Base-by-base conservation (phyloP, 2,113 vertebrate species). In the Pteropus alecto region DNA sequence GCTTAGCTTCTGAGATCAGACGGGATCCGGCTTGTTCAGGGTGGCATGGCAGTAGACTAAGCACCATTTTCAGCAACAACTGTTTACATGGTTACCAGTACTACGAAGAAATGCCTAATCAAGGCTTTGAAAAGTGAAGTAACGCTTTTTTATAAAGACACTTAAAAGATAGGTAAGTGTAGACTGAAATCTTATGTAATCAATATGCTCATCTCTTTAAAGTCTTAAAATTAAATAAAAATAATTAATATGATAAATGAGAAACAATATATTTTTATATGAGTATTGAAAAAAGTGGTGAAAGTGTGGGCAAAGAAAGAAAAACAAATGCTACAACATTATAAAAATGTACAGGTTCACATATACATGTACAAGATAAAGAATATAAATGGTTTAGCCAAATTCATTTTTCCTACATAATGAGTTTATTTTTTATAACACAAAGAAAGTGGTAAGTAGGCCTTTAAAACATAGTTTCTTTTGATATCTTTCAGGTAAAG, bases 41-140 rank as follows among this genome's bases (percentile, higher is more conserved):
- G 48, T 51, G 48, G 48, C 48, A 15, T 1, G 48, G 48, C 48
- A 51, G 13, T 51, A 51, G 48, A 51, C 48, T 51, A 60, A 60
- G 22, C 58, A 24, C 58, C 22, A 60, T 24, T 60, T 60, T 84
- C 58, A 38, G n/a, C 22, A 77, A 70, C 10, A 14, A 95, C 21
- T 85, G 21, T 83, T 93, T 54, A 95, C 8, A 77, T 5, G 26
- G 70, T 70, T 83, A 77, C 19, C 63, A 28, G 41, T 73, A 14
- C 41, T 81, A 92, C 56, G 22, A 89, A 77, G n/a, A 87, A 82
- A 95, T 43, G 46, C 43, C 28, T 77, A 77, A 0, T 38, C 33
- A 88, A 76, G 84, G 48, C 26, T 82, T 83, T 81, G 35, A 95
- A 95, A 93, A 79, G 73, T 60, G 5, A 93, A 85, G 48, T 46